phyloP scores from a whole-genome alignment of 2,888 invertebrate genomes.

The Chrysodeixis includens region DNA sequence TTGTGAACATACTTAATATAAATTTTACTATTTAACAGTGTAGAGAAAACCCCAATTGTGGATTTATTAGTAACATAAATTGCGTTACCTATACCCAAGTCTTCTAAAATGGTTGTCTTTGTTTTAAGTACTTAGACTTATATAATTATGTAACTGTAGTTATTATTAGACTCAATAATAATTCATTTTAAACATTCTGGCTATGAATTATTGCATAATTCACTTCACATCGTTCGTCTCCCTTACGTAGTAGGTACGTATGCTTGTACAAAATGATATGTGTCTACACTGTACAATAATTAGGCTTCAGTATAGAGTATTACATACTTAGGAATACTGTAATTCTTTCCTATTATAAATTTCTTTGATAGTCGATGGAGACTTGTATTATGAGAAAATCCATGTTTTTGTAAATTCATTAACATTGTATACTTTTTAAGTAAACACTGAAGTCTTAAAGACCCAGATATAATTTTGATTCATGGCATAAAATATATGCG shows the following conservation, averaged over 20 bases:
- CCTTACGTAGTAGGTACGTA: conserved; percentile 48
- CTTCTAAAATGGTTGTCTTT: conserved; percentile 53
- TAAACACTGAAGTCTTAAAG: conserved; percentile 54
- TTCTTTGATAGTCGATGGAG: conserved; percentile 50
- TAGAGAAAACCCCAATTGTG: conserved; percentile 28
- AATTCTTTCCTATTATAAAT: conserved; percentile 52
- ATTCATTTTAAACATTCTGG: conserved; percentile 35
- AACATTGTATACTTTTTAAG: conserved; percentile 58
- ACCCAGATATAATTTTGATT: conserved; percentile 58
- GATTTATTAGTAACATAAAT: conserved; percentile 9
- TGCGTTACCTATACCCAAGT: conserved; percentile 35
- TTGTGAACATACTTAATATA: conserved; percentile 20
- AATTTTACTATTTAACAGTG: conserved; percentile 40
- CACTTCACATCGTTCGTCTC: conserved; percentile 55
- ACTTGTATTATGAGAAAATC: conserved; percentile 52
- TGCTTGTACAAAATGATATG: conserved; percentile 63
- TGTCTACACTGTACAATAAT: conserved; percentile 60
- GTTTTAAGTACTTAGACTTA: conserved; percentile 53
- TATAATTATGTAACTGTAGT: conserved; percentile 49
- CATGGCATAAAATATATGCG: conserved; percentile 57
- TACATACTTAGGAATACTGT: conserved; percentile 60
- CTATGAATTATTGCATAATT: conserved; percentile 40
- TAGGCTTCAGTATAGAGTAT: conserved; percentile 55
- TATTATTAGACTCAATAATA: conserved; percentile 33
- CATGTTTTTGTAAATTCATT: conserved; percentile 56